These are phyloP conservation scores for Micropoecilia bifurca DNA, from an alignment of 2,797 vertebrate species.

Conservation along the genomic window DNA sequence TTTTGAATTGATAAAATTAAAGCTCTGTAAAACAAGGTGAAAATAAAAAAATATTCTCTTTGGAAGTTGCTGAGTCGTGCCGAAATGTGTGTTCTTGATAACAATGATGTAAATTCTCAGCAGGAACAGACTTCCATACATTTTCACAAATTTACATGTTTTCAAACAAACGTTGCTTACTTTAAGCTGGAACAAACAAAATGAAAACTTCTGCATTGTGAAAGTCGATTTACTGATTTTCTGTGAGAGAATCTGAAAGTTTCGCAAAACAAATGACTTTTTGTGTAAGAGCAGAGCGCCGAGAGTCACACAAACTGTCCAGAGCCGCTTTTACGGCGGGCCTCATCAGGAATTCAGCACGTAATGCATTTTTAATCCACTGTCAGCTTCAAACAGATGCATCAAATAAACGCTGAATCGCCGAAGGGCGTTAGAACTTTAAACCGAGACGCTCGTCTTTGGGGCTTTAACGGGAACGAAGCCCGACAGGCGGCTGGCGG, in stretches of 20 bases:
- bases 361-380: conserved; percentile 60
- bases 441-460: conserved; percentile 9
- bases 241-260: conserved; percentile 37
- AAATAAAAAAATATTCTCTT: background rate
- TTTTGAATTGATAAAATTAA: background rate
- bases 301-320: conserved; percentile 43
- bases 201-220: conserved; percentile 24
- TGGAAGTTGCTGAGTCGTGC: background rate
- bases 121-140: background rate
- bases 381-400: conserved; percentile 28
- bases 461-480: conserved; percentile 18
- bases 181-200: conserved; percentile 10
- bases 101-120: background rate
- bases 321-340: conserved; percentile 40
- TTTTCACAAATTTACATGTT: background rate
- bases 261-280: conserved; percentile 29
- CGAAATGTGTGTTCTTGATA: background rate
- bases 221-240: conserved; percentile 38
- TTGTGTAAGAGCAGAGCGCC: conserved; percentile 37
- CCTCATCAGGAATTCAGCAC: conserved; percentile 26
- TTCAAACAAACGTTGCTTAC: background rate
- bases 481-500: conserved; percentile 37
- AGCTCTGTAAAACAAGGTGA: background rate
- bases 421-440: conserved; percentile 22
- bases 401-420: conserved; percentile 31